Base-by-base conservation (phyloP, 1,140 invertebrate genomes). In the Apis cerana region DNA sequence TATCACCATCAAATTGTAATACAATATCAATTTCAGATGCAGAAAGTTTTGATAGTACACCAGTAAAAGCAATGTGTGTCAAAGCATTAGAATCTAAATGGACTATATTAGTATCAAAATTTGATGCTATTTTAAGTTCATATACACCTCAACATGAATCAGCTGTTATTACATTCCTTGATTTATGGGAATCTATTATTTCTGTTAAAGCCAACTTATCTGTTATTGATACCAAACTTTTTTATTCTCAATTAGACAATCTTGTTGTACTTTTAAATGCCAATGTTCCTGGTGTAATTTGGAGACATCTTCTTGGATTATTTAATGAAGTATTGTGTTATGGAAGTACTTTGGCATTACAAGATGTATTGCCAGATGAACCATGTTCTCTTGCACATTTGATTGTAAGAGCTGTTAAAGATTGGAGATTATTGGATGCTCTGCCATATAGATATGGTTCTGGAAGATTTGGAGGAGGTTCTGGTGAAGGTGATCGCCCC, bases 281-380 rank as follows among this genome's bases (percentile, higher is more conserved):
- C n/a, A 95, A 96, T 85, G 93, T 98, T 7, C 97, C 97, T 2
- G 95, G 97, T 74, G 95, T 97, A 43, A 96, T 98, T 82, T 98
- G 98, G 96, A 97, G 97, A 85, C 97, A 98, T 92, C 94, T 98
- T 83, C 92, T 98, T 65, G 96, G 96, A 83, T 94, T 98, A 33
- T 97, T 98, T 85, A 98, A 98, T 91, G 97, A 98, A 94, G 97
- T 98, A 9, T 92, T 98, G 54, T 98, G 97, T 92, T 98, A 98
- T 93, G 97, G 97, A 1, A 98, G 97, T 75, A 98, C 97, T 56
- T 93, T 98, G 84, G 97, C 97, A 50, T 93, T 98, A 80, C 97
- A 98, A 93, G 97, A 98, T 92, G 95, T 97, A 80, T 92, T 98
- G 75, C 97, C 97, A 27, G 97, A 98, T 90, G 97, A 98, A 91